Evolutionary conservation across 1,140 invertebrate species (phyloP), one percentile per base, ranked within the genome.

Genomic region (Heterodera carotae): DNA sequence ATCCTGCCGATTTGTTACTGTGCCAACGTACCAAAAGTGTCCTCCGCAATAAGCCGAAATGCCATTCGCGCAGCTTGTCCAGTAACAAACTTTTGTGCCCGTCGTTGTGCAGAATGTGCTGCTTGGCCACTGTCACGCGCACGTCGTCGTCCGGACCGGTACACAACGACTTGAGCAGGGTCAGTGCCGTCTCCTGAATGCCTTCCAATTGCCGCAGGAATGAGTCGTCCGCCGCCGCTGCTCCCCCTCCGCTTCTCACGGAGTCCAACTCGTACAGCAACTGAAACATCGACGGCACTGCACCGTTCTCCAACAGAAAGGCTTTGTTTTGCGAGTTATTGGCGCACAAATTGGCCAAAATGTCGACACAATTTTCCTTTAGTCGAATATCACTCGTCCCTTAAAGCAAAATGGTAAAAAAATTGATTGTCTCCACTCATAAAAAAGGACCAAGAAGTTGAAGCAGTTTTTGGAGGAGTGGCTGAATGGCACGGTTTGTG

Each of bases 271-370:
- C 76, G n/a, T 67, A 76, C 2, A 82, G 69, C 31, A 84, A 59
- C 25, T 75, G 71, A 27, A 76, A 71, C 22, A 84, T 29, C 3
- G 80, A 53, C 25, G 22, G 31, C 31, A 84, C 64, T 7, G 83
- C 56, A 15, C 71, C 64, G 2, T 77, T 69, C 27, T 67, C 29
- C 25, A 67, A 67, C 15, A 82, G 62, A 39, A 83, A 82, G 29
- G 72, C 82, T 53, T 82, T 82, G 36, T 82, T 82, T 6, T 27
- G 48, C 31, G 69, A 18, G 59, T 82, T 82, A 34, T 82, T 82
- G 18, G 81, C 81, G 8, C 76, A 84, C 22, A 82, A 71, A 72
- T 82, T 82, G 75, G 78, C 71, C 34, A 82, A 62, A 48, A 82
- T 81, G 71, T 83, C 77, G 27, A 69, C 71, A 67, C 81, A 82